These are phyloP conservation scores for Pherbina coryleti DNA, from an alignment of 2,888 invertebrate genomes.

Conservation along the genomic window DNA sequence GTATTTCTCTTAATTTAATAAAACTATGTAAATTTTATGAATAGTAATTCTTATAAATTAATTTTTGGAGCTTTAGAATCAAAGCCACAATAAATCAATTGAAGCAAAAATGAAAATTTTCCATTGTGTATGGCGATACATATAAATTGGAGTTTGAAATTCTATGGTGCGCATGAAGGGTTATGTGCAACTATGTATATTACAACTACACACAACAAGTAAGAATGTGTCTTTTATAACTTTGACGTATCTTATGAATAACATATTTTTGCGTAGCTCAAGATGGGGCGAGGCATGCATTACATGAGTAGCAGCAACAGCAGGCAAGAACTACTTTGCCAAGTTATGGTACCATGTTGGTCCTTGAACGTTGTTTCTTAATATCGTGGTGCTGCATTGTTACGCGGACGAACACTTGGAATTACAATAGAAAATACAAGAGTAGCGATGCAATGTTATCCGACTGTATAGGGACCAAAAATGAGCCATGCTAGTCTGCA, in stretches of 20 bases:
- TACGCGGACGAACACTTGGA: not conserved
- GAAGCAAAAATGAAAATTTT: no score
- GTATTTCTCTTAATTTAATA: no score
- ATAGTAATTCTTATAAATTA: no score
- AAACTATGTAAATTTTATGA: no score
- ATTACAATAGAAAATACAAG: not conserved
- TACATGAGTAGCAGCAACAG: not conserved
- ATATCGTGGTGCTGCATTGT: not conserved
- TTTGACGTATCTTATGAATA: constrained; percentile 19
- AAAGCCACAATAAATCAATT: no score
- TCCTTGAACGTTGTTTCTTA: not conserved
- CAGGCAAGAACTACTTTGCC: not conserved
- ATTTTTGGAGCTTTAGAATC: no score
- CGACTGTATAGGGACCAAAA: not conserved
- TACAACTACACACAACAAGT: not conserved
- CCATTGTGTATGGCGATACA: no score
- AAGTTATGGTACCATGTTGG: constrained; percentile 4
- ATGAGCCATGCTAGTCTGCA: not conserved
- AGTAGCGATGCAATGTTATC: not conserved
- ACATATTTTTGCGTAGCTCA: not conserved
- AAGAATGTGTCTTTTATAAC: constrained; percentile 18
- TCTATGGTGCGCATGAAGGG: no score
- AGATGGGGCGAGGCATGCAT: not conserved
- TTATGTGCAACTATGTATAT: not conserved
- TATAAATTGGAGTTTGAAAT: no score